Evolutionary conservation across 1,140 invertebrate genomes (phyloP).

Genomic region (Drosophila punjabiensis): DNA sequence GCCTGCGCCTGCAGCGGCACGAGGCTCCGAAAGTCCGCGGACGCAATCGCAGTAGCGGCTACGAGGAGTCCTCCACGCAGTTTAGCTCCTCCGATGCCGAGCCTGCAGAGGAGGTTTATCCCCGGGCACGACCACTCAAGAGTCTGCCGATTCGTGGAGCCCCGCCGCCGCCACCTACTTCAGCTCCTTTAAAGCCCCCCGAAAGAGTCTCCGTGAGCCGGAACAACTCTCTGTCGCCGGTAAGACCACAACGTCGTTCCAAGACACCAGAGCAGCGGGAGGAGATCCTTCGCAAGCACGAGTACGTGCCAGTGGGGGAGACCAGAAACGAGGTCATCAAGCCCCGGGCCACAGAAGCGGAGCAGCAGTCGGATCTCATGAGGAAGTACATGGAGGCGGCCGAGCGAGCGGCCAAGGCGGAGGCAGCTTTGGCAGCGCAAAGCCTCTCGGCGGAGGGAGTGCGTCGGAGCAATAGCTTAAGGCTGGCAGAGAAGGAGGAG

Average conservation of each 20-base stretch:
- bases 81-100: constrained; percentile 83
- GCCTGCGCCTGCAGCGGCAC: constrained; percentile 68
- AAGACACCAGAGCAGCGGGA: constrained; percentile 74
- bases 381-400: constrained; percentile 68
- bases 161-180: constrained; percentile 53
- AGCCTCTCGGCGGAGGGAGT: constrained; percentile 45
- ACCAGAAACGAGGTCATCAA: constrained; percentile 5
- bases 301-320: constrained; percentile 67
- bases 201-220: constrained; percentile 60
- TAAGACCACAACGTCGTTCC: constrained; percentile 74
- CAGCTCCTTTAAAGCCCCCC: background rate
- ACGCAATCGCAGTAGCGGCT: constrained; percentile 73
- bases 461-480: constrained; percentile 60
- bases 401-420: constrained; percentile 56
- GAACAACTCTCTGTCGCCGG: constrained; percentile 71
- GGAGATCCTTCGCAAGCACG: constrained; percentile 39
- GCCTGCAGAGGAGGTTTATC: constrained; percentile 47
- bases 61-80: constrained; percentile 82
- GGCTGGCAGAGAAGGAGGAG: constrained; percentile 25
- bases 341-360: constrained; percentile 44
- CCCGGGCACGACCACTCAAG: constrained; percentile 16
- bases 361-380: constrained; percentile 57
- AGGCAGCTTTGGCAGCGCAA: constrained; percentile 58
- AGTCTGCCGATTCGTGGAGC: constrained; percentile 55
- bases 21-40: constrained; percentile 53